phyloP scores from a whole-genome alignment of 1,140 invertebrate genomes.

The Melitaea cinxia region DNA sequence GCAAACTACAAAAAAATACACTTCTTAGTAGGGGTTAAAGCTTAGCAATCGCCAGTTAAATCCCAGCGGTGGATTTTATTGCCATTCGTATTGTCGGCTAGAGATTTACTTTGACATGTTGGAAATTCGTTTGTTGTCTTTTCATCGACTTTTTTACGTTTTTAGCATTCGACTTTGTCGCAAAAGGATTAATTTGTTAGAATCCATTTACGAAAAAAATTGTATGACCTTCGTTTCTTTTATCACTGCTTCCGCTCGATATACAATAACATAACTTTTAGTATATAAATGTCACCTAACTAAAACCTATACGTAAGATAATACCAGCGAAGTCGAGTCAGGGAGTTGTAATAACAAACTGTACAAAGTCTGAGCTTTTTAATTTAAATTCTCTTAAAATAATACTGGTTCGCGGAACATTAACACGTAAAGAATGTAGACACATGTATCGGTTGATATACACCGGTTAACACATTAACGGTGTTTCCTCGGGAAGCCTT shows the following conservation, averaged over 20 bases:
- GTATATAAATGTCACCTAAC: not conserved
- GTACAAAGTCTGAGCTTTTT: not conserved
- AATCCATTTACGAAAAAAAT: slow-evolving; percentile 32
- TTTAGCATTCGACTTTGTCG: slow-evolving; percentile 46
- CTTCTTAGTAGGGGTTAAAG: slow-evolving; percentile 55
- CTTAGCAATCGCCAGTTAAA: slow-evolving; percentile 64
- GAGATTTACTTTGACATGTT: slow-evolving; percentile 76
- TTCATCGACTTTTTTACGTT: slow-evolving; percentile 58
- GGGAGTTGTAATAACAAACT: not conserved
- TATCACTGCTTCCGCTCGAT: not conserved
- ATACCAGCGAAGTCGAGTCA: not conserved
- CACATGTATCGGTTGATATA: slow-evolving; percentile 61
- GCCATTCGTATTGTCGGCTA: slow-evolving; percentile 74
- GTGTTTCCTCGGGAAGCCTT: slow-evolving; percentile 68
- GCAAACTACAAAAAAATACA: slow-evolving; percentile 1
- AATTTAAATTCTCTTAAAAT: slow-evolving; percentile 30
- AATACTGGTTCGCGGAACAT: slow-evolving; percentile 17
- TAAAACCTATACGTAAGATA: not conserved
- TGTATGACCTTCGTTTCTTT: not conserved
- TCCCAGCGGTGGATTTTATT: slow-evolving; percentile 69
- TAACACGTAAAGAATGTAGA: slow-evolving; percentile 31
- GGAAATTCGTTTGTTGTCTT: slow-evolving; percentile 75
- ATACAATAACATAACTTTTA: no score
- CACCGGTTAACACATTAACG: slow-evolving; percentile 68
- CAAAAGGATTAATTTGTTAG: slow-evolving; percentile 43